Base-by-base conservation (phyloP, 1,140 invertebrate species). In the Adoxophyes honmai region DNA sequence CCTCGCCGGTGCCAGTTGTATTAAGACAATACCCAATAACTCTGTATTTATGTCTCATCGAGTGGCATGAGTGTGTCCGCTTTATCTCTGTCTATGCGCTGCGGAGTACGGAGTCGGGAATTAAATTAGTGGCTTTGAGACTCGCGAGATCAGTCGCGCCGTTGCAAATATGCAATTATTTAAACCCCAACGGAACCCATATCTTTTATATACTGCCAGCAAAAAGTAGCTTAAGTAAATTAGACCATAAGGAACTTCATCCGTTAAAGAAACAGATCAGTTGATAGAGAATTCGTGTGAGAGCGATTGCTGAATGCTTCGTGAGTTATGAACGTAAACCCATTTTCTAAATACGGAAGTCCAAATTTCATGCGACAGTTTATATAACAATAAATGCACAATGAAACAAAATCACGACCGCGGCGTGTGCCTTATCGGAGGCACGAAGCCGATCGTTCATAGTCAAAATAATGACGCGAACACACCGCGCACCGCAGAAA, bases 11-110 rank as follows among this genome's bases (percentile, higher is more conserved):
- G 60, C 67, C 59, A 64, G 69, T 76, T 75, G 73, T 78, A 73
- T 78, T 81, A 80, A 84, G 79, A 86, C 81, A 86, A 86, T 82
- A 81, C 71, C 72, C 79, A 78, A 84, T 86, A 86, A 86, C 69
- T 84, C 75, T 74, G 71, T 74, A 75, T 80, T 84, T 82, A 81
- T 75, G 75, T 74, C 75, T 78, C 78, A 81, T 78, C 71, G 77
- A 58, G 53, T 66, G 65, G 67, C 64, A 61, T 66, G 69, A 72
- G 58, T 62, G 59, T 60, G 44, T 34, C 51, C 60, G 55, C 14
- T 42, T 54, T 65, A 64, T 66, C 67, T 69, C 14, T 36, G n/a
- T 34, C 59, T 56, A 60, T 60, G 55, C 37, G 51, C 21, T 37
- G 35, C 44, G 11, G 36, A 42, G 48, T 53, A 53, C 34, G 53